These are phyloP conservation scores for Terebella lapidaria DNA, from an alignment of 2,888 invertebrate genomes.

Conservation along the genomic window DNA sequence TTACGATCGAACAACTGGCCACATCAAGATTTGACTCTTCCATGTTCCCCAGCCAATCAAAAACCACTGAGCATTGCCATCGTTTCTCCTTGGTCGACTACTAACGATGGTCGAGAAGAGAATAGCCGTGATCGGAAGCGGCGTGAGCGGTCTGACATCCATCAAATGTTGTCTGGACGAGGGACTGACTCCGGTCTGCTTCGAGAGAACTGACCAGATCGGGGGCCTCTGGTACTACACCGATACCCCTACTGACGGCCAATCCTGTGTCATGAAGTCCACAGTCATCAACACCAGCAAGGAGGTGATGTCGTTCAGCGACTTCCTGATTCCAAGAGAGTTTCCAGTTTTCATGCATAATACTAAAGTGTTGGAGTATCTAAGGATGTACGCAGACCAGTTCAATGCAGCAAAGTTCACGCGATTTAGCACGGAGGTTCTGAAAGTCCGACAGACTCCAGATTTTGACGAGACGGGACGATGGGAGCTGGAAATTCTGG, in stretches of 20 bases:
- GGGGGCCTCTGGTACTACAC: constrained; percentile 47
- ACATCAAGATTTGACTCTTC: too few species aligned
- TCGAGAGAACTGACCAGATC: constrained; percentile 36
- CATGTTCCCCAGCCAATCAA: too few species aligned
- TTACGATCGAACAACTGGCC: too few species aligned
- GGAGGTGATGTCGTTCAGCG: constrained; percentile 51
- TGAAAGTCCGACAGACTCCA: constrained; percentile 9
- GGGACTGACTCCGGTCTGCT: constrained; percentile 41
- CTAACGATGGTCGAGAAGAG: constrained; percentile 7
- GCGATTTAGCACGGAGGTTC: constrained; percentile 34
- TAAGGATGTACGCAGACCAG: constrained; percentile 40
- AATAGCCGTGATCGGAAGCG: constrained; percentile 48
- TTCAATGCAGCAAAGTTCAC: constrained; percentile 40
- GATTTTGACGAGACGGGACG: constrained; percentile 39
- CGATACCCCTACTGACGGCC: constrained; percentile 16
- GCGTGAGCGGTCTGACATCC: constrained; percentile 49
- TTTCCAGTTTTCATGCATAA: constrained; percentile 56
- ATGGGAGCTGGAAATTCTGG: constrained; percentile 39
- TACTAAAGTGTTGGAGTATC: constrained; percentile 47
- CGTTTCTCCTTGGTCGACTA: too few species aligned
- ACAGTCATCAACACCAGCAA: constrained; percentile 50
- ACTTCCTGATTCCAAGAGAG: constrained; percentile 54
- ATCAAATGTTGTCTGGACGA: constrained; percentile 50
- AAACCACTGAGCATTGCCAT: too few species aligned
- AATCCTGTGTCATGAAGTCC: constrained; percentile 41